Base-by-base conservation (phyloP, 2,113 vertebrate genomes). In the Lynx canadensis region DNA sequence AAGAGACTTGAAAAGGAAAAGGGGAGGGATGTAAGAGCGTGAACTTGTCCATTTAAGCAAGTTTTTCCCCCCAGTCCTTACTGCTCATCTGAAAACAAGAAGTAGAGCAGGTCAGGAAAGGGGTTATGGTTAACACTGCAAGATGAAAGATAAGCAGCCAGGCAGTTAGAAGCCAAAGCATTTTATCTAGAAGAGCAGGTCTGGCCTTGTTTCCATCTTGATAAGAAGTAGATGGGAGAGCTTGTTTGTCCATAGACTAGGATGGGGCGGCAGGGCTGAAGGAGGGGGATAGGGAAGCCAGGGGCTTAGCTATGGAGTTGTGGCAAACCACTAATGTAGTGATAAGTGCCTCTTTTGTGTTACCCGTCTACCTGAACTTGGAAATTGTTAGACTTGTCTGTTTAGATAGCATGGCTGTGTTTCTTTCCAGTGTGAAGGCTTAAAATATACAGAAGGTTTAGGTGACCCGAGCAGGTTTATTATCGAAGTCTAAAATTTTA, bases 181-280 rank as follows among this genome's bases (percentile, higher is more conserved):
- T 98, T 99, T 99, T 99, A 99, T 99, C 99, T 98, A 97, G 97
- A 98, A 98, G 97, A 98, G 98, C 99, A 99, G 98, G 98, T 98
- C 98, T 98, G 98, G 97, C 98, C 98, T 98, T 98, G 31, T 98
- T 98, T 99, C 98, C 97, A 99, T 98, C 97, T 95, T 98, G 98
- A 99, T 99, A 99, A 99, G 97, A 94, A 91, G 98, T 83, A 80
- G 88, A 97, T 97, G 95, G 97, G 98, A 98, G 97, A 97, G 96
- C 96, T 88, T 97, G 97, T 97, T 80, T 73, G 79, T 86, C 89
- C 96, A 41, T n/a, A 97, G 93, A 15, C 81, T 91, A 36, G 97
- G 98, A 98, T 84, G 92, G 52, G 92, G 93, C 65, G 90, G 71
- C 21, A 4, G 41, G 60, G 79, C 29, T 31, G 65, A 76, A 86